Base-by-base conservation (phyloP, 2,797 vertebrate species). In the Sciurus vulgaris region DNA sequence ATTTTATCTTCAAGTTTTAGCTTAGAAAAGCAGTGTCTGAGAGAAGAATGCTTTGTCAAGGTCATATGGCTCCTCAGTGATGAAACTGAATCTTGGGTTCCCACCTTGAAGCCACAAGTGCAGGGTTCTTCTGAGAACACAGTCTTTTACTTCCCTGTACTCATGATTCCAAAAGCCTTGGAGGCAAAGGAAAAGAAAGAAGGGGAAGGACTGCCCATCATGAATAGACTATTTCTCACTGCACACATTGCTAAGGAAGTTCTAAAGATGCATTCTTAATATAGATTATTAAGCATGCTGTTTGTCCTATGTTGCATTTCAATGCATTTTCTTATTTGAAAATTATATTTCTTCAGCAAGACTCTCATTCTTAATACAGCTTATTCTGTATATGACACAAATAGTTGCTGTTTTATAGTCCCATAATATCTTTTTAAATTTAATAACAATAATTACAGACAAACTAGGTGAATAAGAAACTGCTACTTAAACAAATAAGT, bases 371-470 rank as follows among this genome's bases (percentile, higher is more conserved):
- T 94, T 95, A 70, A 92, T 89, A 70, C 12, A 92, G 18, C 28
- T 88, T 86, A 83, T 95, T 95, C 38, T 30, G 38, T 95, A 94
- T 86, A 49, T 88, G 91, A 73, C 33, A 90, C 56, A 79, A 88
- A 95, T 47, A 91, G 83, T 93, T 73, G 24, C 41, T 96, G 47
- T 26, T 79, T 94, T 95, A 89, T 95, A 28, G 61, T 85, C 54
- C 49, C 47, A 73, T 83, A 92, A 74, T 85, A 94, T 79, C 85
- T 70, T 93, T 95, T 97, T 96, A 96, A 94, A 88, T 89, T 92
- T 67, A 95, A 94, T 92, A 90, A 76, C 41, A 90, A 86, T 97
- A 89, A 96, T 96, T 93, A 96, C 11, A 87, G 54, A 28, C 28
- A 74, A 96, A 83, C 28, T 93, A 91, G 49, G 76, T 95, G 94